phyloP scores from a whole-genome alignment of 2,113 vertebrate genomes.

The Callorhinus ursinus region DNA sequence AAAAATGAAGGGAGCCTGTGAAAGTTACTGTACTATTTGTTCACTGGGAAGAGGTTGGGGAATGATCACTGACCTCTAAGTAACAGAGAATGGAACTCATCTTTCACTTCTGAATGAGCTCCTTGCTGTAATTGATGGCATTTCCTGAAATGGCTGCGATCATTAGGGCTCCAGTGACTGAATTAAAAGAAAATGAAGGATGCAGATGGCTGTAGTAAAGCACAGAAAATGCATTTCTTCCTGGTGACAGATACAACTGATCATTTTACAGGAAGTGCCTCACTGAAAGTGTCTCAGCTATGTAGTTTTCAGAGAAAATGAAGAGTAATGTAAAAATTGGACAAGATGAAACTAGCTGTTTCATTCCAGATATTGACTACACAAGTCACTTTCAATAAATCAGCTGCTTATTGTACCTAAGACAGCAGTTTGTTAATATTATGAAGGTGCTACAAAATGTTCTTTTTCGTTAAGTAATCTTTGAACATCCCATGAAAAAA shows the following conservation, averaged over 20 bases:
- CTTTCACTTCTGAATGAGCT: conserved; percentile 76
- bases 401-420: conserved; percentile 76
- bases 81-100: conserved; percentile 75
- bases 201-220: conserved; percentile 79
- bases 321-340: conserved; percentile 85
- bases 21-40: conserved; percentile 76
- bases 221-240: conserved; percentile 80
- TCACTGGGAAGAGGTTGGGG: conserved; percentile 57
- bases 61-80: conserved; percentile 79
- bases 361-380: conserved; percentile 83
- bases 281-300: conserved; percentile 77
- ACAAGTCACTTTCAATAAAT: conserved; percentile 84
- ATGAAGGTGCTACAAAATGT: conserved; percentile 70
- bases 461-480: conserved; percentile 61
- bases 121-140: conserved; percentile 74
- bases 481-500: conserved; percentile 26
- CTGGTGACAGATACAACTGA: conserved; percentile 80
- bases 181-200: conserved; percentile 86
- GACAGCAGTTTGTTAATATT: conserved; percentile 77
- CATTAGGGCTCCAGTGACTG: conserved; percentile 79
- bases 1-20: conserved; percentile 70
- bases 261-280: conserved; percentile 83
- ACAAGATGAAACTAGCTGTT: conserved; percentile 84
- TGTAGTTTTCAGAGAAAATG: conserved; percentile 82
- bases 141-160: conserved; percentile 77